Base-by-base conservation (phyloP, 2,797 vertebrate species). In the Acrossocheilus wenchowensis region DNA sequence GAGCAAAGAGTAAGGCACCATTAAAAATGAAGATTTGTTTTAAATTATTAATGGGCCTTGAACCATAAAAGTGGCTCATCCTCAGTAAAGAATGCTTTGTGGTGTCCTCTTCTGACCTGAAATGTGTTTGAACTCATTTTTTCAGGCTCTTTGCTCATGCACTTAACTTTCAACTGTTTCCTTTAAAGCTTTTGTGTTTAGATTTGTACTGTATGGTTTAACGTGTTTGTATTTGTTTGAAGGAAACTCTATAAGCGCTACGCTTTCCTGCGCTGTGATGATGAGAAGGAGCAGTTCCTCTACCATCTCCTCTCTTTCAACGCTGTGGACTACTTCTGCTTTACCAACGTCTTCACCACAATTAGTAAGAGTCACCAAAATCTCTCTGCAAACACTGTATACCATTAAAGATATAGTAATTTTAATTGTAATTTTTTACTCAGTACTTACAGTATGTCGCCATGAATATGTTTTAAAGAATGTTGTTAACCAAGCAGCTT, bases 191-290 rank as follows among this genome's bases (percentile, higher is more conserved):
- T 21, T 21, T 79, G 34, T 9, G 39, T 57, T 43, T 43, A 41
- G 34, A 62, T 26, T 43, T 62, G 39, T 2, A 62, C 57, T 26
- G 7, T 21, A 14, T 60, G 23, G 36, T 60, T 57, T 72, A 45
- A n/a, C 2, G 66, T 41, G 75, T 80, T 77, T 82, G 86, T 88
- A 81, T 93, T 93, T 89, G 4, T 84, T 90, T 84, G 85, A 91
- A 99, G 98, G 93, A 99, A 98, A 93, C 94, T 99, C 62, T 99
- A 99, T 93, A 99, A 99, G 91, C 98, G 97, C 36, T 99, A 99
- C 0, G 98, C 98, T 15, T 99, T 99, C 93, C 96, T 99, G 73
- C 97, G 98, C 91, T 99, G 98, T 19, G 98, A 99, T 30, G 98
- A 99, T 15, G 98, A 99, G 94, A 99, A 99, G 92, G 98, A 99